phyloP scores from a whole-genome alignment of 2,113 vertebrate genomes.

The Chauna torquata region DNA sequence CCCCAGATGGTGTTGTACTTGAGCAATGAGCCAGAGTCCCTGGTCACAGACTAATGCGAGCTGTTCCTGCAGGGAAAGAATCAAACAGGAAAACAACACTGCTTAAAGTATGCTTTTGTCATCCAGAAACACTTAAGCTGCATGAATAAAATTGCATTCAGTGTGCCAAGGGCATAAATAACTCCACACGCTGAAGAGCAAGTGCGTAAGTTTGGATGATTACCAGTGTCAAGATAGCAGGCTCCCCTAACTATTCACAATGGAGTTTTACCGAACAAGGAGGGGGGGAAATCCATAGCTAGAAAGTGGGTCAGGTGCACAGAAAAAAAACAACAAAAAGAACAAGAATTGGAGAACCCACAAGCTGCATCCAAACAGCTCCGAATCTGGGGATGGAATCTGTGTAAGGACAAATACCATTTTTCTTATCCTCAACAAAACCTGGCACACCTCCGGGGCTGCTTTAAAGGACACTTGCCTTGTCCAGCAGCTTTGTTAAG shows the following conservation, averaged over 20 bases:
- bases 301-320: neutral
- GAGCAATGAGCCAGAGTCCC: neutral
- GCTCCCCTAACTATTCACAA: neutral
- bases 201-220: neutral
- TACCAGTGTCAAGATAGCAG: neutral
- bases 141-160: neutral
- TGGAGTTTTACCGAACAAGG: neutral
- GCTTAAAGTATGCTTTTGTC: neutral
- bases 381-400: neutral
- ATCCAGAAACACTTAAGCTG: constrained; percentile 27
- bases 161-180: constrained; percentile 11
- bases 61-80: neutral
- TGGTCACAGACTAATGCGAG: neutral
- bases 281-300: neutral
- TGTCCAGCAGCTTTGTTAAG: neutral
- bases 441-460: neutral
- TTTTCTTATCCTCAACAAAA: neutral
- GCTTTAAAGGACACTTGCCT: neutral
- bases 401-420: neutral
- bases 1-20: neutral
- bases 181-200: neutral
- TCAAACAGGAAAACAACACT: neutral
- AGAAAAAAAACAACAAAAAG: neutral
- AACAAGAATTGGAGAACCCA: neutral
- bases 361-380: neutral